Conservation (phyloP, 2,797 vertebrate species). For the Cossypha dichroa region DNA sequence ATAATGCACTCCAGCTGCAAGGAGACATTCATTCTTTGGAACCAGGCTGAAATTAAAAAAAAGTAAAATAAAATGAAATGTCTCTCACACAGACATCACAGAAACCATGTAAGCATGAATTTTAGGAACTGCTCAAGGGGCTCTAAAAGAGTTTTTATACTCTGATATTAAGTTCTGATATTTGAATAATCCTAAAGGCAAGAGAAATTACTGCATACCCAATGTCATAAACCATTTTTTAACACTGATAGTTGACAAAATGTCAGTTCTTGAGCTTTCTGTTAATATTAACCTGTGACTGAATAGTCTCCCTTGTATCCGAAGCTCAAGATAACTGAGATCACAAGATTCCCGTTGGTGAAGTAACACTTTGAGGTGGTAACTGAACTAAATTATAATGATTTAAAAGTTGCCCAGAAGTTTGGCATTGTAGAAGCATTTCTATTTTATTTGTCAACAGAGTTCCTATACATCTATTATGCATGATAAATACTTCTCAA, state of each 20-base stretch:
- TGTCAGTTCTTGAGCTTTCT: not conserved
- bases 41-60: not conserved
- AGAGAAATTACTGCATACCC: not conserved
- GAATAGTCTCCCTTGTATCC: not conserved
- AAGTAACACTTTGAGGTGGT: not conserved
- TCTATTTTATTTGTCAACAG: not conserved
- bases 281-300: not conserved
- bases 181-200: not conserved
- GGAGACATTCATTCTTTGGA: not conserved
- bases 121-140: not conserved
- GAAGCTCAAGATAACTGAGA: not conserved
- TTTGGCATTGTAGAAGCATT: not conserved
- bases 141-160: not conserved
- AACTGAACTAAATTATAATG: not conserved
- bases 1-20: not conserved
- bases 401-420: not conserved
- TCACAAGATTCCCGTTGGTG: not conserved
- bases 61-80: accelerated
- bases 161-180: not conserved
- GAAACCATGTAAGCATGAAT: accelerated
- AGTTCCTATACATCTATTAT: not conserved
- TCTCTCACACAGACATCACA: too few relatives aligned
- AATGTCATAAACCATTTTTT: not conserved
- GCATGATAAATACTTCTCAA: not conserved
- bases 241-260: not conserved